Evolutionary conservation across 2,113 vertebrate genomes (phyloP).

Genomic region (Calonectris borealis): DNA sequence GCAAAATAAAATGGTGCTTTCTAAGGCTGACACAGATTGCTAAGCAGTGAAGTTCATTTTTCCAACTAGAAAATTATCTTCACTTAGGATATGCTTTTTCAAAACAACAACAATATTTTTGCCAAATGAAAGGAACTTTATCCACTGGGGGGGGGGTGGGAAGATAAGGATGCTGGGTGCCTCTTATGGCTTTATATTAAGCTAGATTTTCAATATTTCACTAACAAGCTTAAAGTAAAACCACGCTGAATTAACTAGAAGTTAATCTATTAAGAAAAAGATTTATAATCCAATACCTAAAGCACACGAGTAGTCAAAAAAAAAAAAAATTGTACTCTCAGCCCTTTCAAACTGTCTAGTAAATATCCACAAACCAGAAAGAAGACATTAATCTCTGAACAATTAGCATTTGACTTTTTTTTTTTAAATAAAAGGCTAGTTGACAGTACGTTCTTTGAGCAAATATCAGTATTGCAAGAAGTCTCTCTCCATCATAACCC

Average conservation of each 20-base stretch:
- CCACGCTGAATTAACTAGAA: constrained; percentile 20
- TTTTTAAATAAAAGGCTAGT: neutral
- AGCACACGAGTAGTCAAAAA: neutral
- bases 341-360: neutral
- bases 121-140: neutral
- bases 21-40: neutral
- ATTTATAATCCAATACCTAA: neutral
- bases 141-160: neutral
- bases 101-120: neutral
- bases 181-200: constrained; percentile 38
- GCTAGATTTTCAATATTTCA: constrained; percentile 53
- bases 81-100: neutral
- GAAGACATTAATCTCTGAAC: neutral
- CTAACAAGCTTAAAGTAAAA: constrained; percentile 47
- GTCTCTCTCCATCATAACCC: neutral
- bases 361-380: neutral
- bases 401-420: neutral
- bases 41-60: neutral
- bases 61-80: neutral
- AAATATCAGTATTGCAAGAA: neutral
- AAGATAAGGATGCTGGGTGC: neutral
- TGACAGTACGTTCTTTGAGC: neutral
- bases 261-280: constrained; percentile 22
- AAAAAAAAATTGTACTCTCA: neutral
- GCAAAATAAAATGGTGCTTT: neutral